phyloP scores from a whole-genome alignment of 2,888 invertebrate species.

The Yponomeuta evonymella region DNA sequence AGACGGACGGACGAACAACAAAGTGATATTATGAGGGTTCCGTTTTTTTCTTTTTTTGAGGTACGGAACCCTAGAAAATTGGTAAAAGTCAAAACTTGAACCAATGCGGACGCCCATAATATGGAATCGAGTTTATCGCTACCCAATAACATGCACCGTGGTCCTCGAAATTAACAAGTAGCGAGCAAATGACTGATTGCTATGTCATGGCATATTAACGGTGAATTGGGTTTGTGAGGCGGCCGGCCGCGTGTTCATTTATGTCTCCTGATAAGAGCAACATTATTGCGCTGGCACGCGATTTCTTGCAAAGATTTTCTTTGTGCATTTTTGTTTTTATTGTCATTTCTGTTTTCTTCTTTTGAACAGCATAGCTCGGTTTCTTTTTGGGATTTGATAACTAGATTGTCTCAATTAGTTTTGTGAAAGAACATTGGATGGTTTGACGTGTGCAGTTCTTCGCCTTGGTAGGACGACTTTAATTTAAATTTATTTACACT shows the following conservation, averaged over 20 bases:
- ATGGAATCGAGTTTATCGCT: slow-evolving; percentile 32
- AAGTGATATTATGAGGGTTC: too few species aligned
- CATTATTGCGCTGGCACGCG: slow-evolving; percentile 36
- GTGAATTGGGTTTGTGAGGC: slow-evolving; percentile 71
- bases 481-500: too few species aligned
- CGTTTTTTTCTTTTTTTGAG: too few species aligned
- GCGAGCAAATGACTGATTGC: slow-evolving; percentile 59
- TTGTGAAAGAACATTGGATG: too few species aligned
- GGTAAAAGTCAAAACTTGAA: too few species aligned
- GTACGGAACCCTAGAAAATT: too few species aligned
- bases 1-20: too few species aligned
- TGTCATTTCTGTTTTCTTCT: slow-evolving; percentile 20
- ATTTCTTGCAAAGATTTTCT: slow-evolving; percentile 21
- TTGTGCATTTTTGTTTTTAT: slow-evolving; percentile 25
- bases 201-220: slow-evolving; percentile 71
- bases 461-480: too few species aligned
- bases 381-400: too few species aligned
- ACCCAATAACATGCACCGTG: slow-evolving; percentile 71
- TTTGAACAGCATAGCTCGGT: too few species aligned
- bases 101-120: slow-evolving; percentile 2
- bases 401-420: too few species aligned
- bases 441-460: too few species aligned
- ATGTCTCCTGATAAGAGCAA: slow-evolving; percentile 54
- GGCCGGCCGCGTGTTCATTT: slow-evolving; percentile 47
- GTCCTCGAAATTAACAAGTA: slow-evolving; percentile 72